Percentiles rank a stretch among this genome's conserved stretches.
Evolutionary conservation across 2,888 invertebrate genomes (phyloP).

Genomic region (Cataglyphis albicans): DNA sequence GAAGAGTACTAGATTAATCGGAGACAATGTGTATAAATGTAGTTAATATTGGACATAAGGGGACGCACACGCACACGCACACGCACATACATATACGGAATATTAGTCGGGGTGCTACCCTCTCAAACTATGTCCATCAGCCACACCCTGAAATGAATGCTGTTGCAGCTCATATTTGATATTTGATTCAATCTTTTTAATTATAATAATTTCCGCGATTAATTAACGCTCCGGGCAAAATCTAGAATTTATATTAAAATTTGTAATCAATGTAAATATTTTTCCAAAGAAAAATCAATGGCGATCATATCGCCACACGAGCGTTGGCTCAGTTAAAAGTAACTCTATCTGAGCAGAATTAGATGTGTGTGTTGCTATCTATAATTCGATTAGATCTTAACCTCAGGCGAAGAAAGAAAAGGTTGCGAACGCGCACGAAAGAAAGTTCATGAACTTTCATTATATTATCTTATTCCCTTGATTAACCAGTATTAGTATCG

Average conservation of each 20-base stretch:
- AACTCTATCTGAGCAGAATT: conserved; percentile 62
- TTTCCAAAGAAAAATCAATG: neutral
- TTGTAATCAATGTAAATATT: neutral
- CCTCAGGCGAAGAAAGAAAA: conserved; percentile 75
- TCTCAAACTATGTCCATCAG: conserved; percentile 77
- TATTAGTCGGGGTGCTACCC: conserved; percentile 73
- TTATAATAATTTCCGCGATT: neutral
- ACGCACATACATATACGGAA: neutral
- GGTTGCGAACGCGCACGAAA: conserved; percentile 72
- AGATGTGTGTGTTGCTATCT: conserved; percentile 79
- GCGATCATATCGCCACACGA: neutral
- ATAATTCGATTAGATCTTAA: conserved; percentile 85
- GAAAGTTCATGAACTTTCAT: conserved; percentile 84
- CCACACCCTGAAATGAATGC: conserved; percentile 77
- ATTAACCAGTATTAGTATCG: conserved; percentile 82
- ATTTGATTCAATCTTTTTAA: conserved; percentile 77
- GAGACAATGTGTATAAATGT: conserved; percentile 86
- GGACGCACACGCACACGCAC: conserved; percentile 55
- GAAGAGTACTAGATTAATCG: conserved; percentile 84
- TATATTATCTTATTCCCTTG: conserved; percentile 82
- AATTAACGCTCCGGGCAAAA: neutral
- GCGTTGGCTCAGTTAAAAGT: conserved; percentile 38
- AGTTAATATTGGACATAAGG: conserved; percentile 84
- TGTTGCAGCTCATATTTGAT: conserved; percentile 75
- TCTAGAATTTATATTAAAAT: conserved; percentile 55